A percentile compares a stretch with the other conserved stretches of the same genome.
These are phyloP conservation scores for Zoanthus solanderi DNA, from an alignment of 92 coral and sea anemone species.

Conservation along the genomic window DNA sequence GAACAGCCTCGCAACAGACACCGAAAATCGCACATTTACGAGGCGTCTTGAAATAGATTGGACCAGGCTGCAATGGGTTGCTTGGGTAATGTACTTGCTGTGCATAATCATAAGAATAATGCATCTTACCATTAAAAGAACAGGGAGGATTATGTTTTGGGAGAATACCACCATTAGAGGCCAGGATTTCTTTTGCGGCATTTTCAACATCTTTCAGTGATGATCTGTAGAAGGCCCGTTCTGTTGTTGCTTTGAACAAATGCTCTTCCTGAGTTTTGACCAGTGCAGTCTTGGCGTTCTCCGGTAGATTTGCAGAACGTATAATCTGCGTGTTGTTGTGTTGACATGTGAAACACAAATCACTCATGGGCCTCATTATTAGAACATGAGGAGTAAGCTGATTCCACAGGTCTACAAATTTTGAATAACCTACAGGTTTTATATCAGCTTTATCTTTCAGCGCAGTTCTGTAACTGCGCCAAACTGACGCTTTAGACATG, in stretches of 20 bases:
- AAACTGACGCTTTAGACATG: not conserved
- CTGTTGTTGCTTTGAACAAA: not conserved
- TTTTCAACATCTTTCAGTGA: not conserved
- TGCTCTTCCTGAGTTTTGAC: too few species aligned
- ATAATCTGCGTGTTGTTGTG: not conserved
- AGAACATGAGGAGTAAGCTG: not conserved
- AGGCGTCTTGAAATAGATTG: slow-evolving; percentile 54
- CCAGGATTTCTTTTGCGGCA: slow-evolving; percentile 17
- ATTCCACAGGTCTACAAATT: not conserved
- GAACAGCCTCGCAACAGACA: slow-evolving; percentile 36
- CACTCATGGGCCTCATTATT: slow-evolving; percentile 8
- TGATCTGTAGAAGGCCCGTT: not conserved
- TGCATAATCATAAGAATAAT: too few species aligned
- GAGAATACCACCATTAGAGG: too few species aligned
- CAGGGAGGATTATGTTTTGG: too few species aligned
- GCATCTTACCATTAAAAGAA: too few species aligned
- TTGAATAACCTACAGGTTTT: slow-evolving; percentile 3
- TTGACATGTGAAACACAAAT: slow-evolving; percentile 37
- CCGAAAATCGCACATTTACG: slow-evolving; percentile 53
- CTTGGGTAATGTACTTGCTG: slow-evolving; percentile 46
- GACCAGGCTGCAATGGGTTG: slow-evolving; percentile 67
- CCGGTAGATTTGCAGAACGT: slow-evolving; percentile 17
- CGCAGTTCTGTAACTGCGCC: not conserved
- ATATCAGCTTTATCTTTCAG: not conserved
- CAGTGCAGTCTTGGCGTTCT: not conserved